phyloP scores from a whole-genome alignment of 2,113 vertebrate genomes.

The Chunga burmeisteri region DNA sequence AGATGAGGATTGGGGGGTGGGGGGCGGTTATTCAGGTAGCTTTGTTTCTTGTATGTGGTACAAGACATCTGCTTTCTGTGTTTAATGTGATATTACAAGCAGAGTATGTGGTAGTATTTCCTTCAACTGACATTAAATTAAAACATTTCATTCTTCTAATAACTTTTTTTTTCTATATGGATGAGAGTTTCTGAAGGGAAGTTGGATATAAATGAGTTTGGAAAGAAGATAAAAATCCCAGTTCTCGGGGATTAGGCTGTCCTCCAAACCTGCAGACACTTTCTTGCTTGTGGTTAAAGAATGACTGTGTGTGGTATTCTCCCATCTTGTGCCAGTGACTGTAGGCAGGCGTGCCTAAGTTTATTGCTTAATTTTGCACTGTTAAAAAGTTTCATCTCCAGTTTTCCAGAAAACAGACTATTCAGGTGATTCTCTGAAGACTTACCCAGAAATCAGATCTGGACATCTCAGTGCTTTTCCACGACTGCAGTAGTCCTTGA shows the following conservation, averaged over 20 bases:
- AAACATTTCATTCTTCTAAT: not conserved
- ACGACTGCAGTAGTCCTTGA: not conserved
- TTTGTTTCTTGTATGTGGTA: not conserved
- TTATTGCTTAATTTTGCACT: not conserved
- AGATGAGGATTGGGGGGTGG: not conserved
- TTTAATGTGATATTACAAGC: conserved; percentile 2
- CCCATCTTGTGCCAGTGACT: not conserved
- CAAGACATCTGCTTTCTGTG: conserved; percentile 26
- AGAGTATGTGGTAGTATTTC: not conserved
- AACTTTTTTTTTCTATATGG: not conserved
- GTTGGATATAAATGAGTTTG: not conserved
- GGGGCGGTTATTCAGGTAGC: conserved; percentile 25
- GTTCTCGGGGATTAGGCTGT: not conserved
- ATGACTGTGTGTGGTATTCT: not conserved
- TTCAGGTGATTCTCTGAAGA: not conserved
- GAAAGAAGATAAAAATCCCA: not conserved
- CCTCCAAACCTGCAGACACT: not conserved
- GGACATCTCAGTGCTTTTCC: not conserved
- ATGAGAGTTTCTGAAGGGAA: not conserved
- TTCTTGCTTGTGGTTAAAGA: not conserved
- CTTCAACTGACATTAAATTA: not conserved
- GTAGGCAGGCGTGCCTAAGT: not conserved
- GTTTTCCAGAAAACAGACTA: not conserved
- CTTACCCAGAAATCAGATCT: not conserved
- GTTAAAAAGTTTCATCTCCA: not conserved